Base-by-base conservation (phyloP, 1,140 invertebrate genomes). In the Drosophila malerkotliana region DNA sequence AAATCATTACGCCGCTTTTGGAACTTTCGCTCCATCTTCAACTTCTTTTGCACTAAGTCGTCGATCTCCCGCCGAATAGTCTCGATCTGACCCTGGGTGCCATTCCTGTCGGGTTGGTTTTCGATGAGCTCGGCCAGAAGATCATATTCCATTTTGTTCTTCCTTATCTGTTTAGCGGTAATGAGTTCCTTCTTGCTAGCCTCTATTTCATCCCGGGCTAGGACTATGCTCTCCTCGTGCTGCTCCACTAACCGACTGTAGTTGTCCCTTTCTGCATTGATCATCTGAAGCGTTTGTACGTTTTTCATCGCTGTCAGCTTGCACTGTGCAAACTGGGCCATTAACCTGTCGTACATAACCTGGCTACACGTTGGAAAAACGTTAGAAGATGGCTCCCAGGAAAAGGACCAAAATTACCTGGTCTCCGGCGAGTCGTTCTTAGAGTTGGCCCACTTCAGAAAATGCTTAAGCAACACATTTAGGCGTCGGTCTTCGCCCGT, bases 91-190 rank as follows among this genome's bases (percentile, higher is more conserved):
- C 95, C 93, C 71, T 96, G 94, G 1, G 97, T 98, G 72, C 96
- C 95, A 88, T 96, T 95, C 85, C 98, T 94, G 89, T 98, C 97
- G 0, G 98, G 98, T 84, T 98, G 96, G 79, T 96, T 94, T 73
- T 96, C 95, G 71, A 99, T 98, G 3, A 98, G 94, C 92, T 97
- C 96, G 0, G 98, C 97, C 24, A 99, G 79, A 4, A 97, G 95
- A 94, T 99, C 97, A 93, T 98, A 99, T 85, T 98, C 97, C 93
- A 97, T 95, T 78, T 96, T 94, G 91, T 99, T 98, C 90, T 97
- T 97, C 2, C 97, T 94, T 14, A 96, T 94, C 79, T 95, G 95
- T 91, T 97, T 97, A 1, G 97, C 97, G 77, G 96, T 93, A 55
- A 95, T 93, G 14, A 98, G 92, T 66, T 97, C 95, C 5, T 92